These are phyloP conservation scores for Dasysyrphus tricinctus DNA, from an alignment of 2,888 invertebrate species.

Conservation along the genomic window DNA sequence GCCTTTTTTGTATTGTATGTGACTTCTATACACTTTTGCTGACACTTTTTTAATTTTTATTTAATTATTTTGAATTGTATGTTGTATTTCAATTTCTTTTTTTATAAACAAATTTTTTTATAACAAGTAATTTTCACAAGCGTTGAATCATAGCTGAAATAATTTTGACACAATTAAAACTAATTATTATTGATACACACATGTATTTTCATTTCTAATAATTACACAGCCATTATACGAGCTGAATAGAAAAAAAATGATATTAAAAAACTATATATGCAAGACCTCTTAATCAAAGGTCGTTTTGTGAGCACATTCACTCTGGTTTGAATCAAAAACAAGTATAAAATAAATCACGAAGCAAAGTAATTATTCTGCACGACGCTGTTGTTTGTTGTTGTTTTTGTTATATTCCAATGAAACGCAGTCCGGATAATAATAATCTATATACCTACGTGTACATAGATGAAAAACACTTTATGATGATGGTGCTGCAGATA, in stretches of 20 bases:
- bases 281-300: slow-evolving; percentile 70
- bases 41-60: slow-evolving; percentile 12
- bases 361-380: slow-evolving; percentile 41
- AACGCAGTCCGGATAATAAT: slow-evolving; percentile 2
- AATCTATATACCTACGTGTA: background rate
- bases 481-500: slow-evolving; percentile 40
- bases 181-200: background rate
- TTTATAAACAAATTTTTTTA: background rate
- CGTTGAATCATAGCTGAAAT: background rate
- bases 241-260: background rate
- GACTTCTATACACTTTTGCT: background rate
- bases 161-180: background rate
- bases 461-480: background rate
- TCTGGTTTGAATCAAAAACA: slow-evolving; percentile 10
- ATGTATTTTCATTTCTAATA: background rate
- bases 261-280: slow-evolving; percentile 29
- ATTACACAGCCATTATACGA: background rate
- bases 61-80: background rate
- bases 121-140: background rate
- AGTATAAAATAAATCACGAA: slow-evolving; percentile 41
- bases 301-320: slow-evolving; percentile 58
- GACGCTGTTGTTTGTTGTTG: slow-evolving; percentile 23
- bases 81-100: background rate
- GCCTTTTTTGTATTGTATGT: background rate
- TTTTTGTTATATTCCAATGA: slow-evolving; percentile 36